These are phyloP conservation scores for Nerophis lumbriciformis DNA, from an alignment of 2,113 vertebrate species.

Conservation along the genomic window DNA sequence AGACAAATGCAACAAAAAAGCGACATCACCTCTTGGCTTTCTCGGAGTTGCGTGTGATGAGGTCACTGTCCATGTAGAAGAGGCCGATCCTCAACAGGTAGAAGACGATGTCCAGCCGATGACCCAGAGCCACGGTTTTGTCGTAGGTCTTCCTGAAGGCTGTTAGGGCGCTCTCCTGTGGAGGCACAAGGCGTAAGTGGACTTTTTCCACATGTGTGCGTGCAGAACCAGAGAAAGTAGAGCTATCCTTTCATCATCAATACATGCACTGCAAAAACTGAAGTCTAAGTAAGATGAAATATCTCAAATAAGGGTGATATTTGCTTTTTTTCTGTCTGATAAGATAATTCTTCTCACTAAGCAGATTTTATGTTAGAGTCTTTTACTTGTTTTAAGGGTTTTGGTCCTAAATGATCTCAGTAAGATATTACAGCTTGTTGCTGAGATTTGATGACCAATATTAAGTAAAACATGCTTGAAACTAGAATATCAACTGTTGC, in stretches of 20 bases:
- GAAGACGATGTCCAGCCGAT: constrained; percentile 96
- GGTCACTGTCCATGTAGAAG: constrained; percentile 98
- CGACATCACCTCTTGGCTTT: constrained; percentile 89
- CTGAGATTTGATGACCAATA: no score
- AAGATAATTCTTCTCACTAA: no score
- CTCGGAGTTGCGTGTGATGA: constrained; percentile 95
- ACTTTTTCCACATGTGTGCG: background rate
- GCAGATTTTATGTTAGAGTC: no score
- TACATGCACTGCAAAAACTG: no score
- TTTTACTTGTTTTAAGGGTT: no score
- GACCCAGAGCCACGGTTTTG: constrained; percentile 94
- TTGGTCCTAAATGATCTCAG: no score
- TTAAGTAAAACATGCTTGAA: no score
- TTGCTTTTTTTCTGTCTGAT: no score
- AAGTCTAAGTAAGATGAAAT: no score
- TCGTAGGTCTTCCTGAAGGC: constrained; percentile 96
- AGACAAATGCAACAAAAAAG: background rate
- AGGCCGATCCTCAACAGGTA: constrained; percentile 93
- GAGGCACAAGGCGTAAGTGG: constrained; percentile 5
- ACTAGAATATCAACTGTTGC: no score
- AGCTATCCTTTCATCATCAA: background rate
- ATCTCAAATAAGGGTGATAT: no score
- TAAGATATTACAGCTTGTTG: no score
- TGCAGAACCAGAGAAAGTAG: background rate
- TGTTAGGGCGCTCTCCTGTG: constrained; percentile 87